phyloP scores from a whole-genome alignment of 1,140 invertebrate species.

The Caenorhabditis remanei region DNA sequence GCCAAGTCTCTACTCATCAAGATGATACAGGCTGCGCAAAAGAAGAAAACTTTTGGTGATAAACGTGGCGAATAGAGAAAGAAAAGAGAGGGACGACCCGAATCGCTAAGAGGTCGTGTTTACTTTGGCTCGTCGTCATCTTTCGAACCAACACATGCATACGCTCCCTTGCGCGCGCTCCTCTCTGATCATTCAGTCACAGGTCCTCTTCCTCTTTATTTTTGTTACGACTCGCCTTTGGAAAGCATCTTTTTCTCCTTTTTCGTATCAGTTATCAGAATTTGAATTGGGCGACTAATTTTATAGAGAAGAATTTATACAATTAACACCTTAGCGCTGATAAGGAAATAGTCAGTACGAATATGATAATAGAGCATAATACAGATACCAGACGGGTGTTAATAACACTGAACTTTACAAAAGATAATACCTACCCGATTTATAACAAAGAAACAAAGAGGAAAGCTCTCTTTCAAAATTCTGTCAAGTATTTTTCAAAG shows the following conservation, averaged over 20 bases:
- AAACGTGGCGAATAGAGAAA: constrained; percentile 19
- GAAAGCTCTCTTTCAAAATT: too few relatives aligned
- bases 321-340: constrained; percentile 25
- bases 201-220: constrained; percentile 10
- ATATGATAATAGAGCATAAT: neutral
- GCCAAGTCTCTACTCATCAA: neutral
- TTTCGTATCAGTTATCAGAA: constrained; percentile 20
- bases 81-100: constrained; percentile 38
- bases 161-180: constrained; percentile 36
- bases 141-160: constrained; percentile 54
- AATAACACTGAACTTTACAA: too few relatives aligned
- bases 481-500: too few relatives aligned
- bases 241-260: neutral
- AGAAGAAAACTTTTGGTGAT: constrained; percentile 12
- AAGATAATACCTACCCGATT: too few relatives aligned
- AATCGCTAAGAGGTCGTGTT: constrained; percentile 39
- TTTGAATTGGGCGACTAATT: neutral
- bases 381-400: neutral
- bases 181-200: constrained; percentile 27
- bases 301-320: neutral
- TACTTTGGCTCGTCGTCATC: constrained; percentile 50
- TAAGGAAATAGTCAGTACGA: neutral
- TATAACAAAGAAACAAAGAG: too few relatives aligned
- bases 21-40: neutral
- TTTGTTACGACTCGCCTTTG: constrained; percentile 14